Evolutionary conservation across 37 sponge, comb jelly and placozoan species (phyloP), one percentile per base, ranked within the genome.

Genomic region (Crambe crambe): DNA sequence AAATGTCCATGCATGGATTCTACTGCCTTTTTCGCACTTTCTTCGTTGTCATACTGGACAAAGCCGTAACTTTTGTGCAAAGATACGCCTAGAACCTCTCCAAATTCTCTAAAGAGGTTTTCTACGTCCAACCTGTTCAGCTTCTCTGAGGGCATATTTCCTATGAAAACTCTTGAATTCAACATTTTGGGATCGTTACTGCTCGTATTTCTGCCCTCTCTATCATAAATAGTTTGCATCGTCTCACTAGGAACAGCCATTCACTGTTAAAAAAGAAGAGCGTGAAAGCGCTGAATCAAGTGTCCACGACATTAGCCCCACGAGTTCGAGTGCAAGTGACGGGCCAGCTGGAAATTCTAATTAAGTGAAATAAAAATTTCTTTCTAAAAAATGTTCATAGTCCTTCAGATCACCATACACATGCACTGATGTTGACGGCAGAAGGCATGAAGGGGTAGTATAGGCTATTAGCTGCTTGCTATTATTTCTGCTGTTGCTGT

Each of bases 51-150:
- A 75, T 76, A 90, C 75, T 90, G 91, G 26, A 90, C 91, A 38
- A 90, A 90, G 35, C 86, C 91, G 37, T 82, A 90, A 42, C 74
- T 85, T 73, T 78, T 85, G 60, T 85, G 86, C 42, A 90, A 17
- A 1, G 86, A 86, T 43, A 85, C 68, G 42, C 91, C 91, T 22
- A 86, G 39, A 36, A 90, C 61, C 37, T 76, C 78, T 3, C 91
- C 91, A 56, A 81, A 77, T 25, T 31, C 40, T 25, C 25, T 42
- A 57, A 86, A 90, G 47, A 76, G 4, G 23, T 76, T 73, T 44
- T 80, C 78, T 0, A 90, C 69, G 27, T 75, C 81, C 41, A 74
- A 69, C 27, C 90, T 81, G 23, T 75, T 43, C 31, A 90, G 43
- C 37, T 75, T 80, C 10, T 84, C 85, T 5, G 80, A 36, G 5